Percentiles rank a stretch among this genome's conserved stretches.
These are phyloP conservation scores for Takifugu ocellatus DNA, from an alignment of 2,797 vertebrate genomes.

Conservation along the genomic window DNA sequence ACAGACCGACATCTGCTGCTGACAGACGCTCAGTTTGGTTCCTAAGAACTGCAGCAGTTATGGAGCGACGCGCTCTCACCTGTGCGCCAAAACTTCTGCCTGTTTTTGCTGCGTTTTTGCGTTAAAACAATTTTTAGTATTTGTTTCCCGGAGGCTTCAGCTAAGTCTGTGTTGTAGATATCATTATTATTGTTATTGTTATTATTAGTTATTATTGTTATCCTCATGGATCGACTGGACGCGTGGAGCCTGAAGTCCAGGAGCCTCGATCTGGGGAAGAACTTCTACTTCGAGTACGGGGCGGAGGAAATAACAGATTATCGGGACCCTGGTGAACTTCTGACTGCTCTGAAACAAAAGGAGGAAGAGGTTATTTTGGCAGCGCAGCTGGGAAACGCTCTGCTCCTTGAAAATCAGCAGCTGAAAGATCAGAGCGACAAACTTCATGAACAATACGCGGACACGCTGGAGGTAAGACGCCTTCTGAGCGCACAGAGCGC, in stretches of 20 bases:
- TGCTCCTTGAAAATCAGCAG: conserved; percentile 78
- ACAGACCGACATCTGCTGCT: conserved; percentile 45
- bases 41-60: conserved; percentile 1
- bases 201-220: not conserved
- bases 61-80: not conserved
- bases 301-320: conserved; percentile 69
- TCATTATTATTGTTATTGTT: not conserved
- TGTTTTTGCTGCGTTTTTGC: not conserved
- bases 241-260: conserved; percentile 63
- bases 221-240: conserved; percentile 61
- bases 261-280: conserved; percentile 64
- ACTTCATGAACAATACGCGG: conserved; percentile 68
- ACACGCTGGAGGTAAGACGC: conserved; percentile 74
- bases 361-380: conserved; percentile 82
- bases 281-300: conserved; percentile 70
- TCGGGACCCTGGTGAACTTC: conserved; percentile 68
- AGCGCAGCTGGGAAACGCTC: conserved; percentile 78
- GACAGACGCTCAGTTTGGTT: conserved; percentile 24
- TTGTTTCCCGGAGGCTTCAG: too few relatives aligned
- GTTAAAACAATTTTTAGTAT: not conserved
- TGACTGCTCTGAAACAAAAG: conserved; percentile 76
- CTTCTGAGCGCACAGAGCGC: too few relatives aligned
- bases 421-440: conserved; percentile 69
- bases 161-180: not conserved
- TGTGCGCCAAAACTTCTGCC: not conserved